Evolutionary conservation across 1,140 invertebrate species (phyloP).

Genomic region (Meloidogyne chitwoodi): DNA sequence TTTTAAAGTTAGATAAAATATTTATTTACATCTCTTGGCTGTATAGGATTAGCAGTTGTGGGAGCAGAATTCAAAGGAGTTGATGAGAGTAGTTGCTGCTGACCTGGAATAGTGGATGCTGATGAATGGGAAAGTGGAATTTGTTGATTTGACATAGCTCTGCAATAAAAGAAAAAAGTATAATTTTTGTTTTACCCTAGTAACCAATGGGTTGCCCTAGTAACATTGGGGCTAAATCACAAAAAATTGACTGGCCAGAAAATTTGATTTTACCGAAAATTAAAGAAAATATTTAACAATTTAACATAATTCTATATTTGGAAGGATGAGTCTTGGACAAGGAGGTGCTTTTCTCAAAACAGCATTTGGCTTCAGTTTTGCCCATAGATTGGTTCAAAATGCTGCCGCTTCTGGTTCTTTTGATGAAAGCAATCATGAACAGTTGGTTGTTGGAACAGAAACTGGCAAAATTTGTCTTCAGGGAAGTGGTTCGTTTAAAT

Average conservation of each 20-base stretch:
- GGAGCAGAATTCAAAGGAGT: background rate
- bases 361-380: constrained; percentile 33
- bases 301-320: no score
- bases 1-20: background rate
- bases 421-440: constrained; percentile 12
- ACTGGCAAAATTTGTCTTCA: constrained; percentile 38
- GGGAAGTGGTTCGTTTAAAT: constrained; percentile 21
- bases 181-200: no score
- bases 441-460: constrained; percentile 37
- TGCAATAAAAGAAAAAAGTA: no score
- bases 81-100: background rate
- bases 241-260: no score
- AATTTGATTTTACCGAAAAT: no score
- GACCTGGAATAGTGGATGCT: background rate
- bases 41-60: background rate
- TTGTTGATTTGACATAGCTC: background rate
- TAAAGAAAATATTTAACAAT: no score
- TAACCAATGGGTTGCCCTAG: no score
- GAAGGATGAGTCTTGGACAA: background rate
- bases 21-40: background rate
- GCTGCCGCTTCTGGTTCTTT: constrained; percentile 16
- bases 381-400: constrained; percentile 20
- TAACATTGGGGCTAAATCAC: no score
- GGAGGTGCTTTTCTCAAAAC: background rate
- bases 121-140: background rate